These are phyloP conservation scores for Aphelenchoides avenae DNA, from an alignment of 1,140 invertebrate genomes.

Conservation along the genomic window DNA sequence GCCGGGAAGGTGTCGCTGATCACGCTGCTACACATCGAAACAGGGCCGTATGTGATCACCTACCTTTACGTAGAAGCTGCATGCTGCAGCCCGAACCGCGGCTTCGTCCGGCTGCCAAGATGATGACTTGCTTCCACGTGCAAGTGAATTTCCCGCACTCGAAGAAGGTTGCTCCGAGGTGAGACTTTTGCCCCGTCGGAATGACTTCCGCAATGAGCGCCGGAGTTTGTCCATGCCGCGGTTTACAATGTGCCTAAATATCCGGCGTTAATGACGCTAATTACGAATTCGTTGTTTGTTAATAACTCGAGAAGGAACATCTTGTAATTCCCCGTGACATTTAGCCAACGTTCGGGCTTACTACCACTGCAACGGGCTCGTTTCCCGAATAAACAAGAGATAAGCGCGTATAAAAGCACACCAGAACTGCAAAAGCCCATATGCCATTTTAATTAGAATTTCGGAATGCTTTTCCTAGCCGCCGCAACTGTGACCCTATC, in stretches of 20 bases:
- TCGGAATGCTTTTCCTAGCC: no score
- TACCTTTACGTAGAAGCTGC: slow-evolving; percentile 91
- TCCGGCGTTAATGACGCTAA: no score
- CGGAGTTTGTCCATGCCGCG: slow-evolving; percentile 78
- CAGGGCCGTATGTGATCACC: slow-evolving; percentile 32
- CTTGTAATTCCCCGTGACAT: no score
- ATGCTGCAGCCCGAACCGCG: slow-evolving; percentile 86
- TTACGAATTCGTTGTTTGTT: no score
- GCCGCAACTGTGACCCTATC: no score
- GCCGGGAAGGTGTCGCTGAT: not conserved
- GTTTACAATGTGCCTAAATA: slow-evolving; percentile 44
- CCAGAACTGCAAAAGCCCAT: no score
- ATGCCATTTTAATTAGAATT: no score
- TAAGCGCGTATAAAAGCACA: no score
- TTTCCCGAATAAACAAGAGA: no score
- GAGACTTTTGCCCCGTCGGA: slow-evolving; percentile 70
- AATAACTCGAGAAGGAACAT: no score
- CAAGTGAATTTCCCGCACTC: slow-evolving; percentile 49
- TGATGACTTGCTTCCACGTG: slow-evolving; percentile 7
- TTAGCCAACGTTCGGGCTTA: no score
- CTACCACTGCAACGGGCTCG: no score
- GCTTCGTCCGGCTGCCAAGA: slow-evolving; percentile 92
- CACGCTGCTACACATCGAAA: slow-evolving; percentile 6
- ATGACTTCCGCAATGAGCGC: slow-evolving; percentile 84
- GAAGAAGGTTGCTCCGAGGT: slow-evolving; percentile 70